Percentiles rank a stretch among this genome's conserved stretches.
Conservation (phyloP, 2,113 vertebrate species). For the Proterorhinus semilunaris region DNA sequence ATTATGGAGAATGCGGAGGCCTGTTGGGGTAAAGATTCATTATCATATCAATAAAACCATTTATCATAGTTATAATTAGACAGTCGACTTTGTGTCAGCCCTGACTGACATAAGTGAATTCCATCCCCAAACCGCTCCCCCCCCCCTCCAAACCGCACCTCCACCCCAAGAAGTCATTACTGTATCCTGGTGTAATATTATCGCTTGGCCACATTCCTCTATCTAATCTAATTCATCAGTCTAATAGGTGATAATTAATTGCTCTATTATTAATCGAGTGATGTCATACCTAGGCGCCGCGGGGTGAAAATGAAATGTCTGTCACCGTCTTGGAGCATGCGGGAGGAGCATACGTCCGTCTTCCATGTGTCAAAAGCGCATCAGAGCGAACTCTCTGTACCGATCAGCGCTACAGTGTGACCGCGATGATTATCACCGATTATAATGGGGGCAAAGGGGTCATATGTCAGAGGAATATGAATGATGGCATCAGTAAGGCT, state of each 20-base stretch:
- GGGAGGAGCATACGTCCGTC: not conserved
- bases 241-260: slow-evolving; percentile 76
- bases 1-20: slow-evolving; percentile 11
- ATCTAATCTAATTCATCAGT: slow-evolving; percentile 72
- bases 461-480: slow-evolving; percentile 66
- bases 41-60: slow-evolving; percentile 59
- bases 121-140: not conserved
- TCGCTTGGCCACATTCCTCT: slow-evolving; percentile 59
- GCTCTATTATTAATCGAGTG: slow-evolving; percentile 73
- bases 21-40: slow-evolving; percentile 28
- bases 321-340: slow-evolving; percentile 27
- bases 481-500: slow-evolving; percentile 56
- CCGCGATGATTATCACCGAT: slow-evolving; percentile 58
- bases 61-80: slow-evolving; percentile 60
- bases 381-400: slow-evolving; percentile 31
- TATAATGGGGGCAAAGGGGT: slow-evolving; percentile 61
- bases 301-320: slow-evolving; percentile 58
- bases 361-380: slow-evolving; percentile 50
- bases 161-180: slow-evolving; percentile 63
- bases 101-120: slow-evolving; percentile 44
- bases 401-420: slow-evolving; percentile 42
- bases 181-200: slow-evolving; percentile 64
- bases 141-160: slow-evolving; percentile 17
- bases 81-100: slow-evolving; percentile 41
- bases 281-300: slow-evolving; percentile 66